Conservation (phyloP, 2,888 invertebrate species). For the Dryobota labecula region DNA sequence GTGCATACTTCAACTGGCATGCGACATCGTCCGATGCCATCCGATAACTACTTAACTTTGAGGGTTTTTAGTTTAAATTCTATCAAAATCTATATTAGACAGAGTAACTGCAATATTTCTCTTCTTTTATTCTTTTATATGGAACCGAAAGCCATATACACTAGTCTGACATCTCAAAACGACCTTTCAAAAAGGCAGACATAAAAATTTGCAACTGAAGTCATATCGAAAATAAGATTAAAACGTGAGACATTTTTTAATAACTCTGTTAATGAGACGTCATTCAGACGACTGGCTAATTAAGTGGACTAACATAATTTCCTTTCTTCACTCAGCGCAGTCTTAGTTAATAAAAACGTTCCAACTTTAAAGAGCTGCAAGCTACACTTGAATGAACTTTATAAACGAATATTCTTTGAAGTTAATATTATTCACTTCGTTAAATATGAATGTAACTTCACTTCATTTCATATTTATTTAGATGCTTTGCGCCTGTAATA, state of each 20-base stretch:
- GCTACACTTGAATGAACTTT: conserved; percentile 13
- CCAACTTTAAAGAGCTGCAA: not conserved
- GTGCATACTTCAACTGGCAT: not conserved
- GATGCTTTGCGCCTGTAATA: conserved; percentile 15
- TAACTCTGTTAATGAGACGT: conserved; percentile 8
- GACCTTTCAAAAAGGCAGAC: not conserved
- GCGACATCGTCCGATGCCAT: too few relatives aligned
- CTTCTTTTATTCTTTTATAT: not conserved
- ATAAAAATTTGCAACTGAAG: not conserved
- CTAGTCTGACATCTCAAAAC: not conserved
- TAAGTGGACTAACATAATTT: conserved; percentile 3
- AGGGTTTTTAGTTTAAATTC: not conserved
- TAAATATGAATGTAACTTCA: conserved; percentile 14
- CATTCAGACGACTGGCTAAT: not conserved
- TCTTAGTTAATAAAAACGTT: not conserved
- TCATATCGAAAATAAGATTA: not conserved
- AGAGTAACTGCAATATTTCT: not conserved
- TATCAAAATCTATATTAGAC: not conserved
- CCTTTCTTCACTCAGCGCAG: conserved; percentile 2
- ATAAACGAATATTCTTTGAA: not conserved
- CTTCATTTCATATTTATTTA: conserved; percentile 26
- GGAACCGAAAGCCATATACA: too few relatives aligned
- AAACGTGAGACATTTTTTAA: not conserved
- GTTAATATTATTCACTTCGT: conserved; percentile 32
- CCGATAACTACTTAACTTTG: too few relatives aligned